Base-by-base conservation (phyloP, 1,140 invertebrate genomes). In the Scaptomyza montana region DNA sequence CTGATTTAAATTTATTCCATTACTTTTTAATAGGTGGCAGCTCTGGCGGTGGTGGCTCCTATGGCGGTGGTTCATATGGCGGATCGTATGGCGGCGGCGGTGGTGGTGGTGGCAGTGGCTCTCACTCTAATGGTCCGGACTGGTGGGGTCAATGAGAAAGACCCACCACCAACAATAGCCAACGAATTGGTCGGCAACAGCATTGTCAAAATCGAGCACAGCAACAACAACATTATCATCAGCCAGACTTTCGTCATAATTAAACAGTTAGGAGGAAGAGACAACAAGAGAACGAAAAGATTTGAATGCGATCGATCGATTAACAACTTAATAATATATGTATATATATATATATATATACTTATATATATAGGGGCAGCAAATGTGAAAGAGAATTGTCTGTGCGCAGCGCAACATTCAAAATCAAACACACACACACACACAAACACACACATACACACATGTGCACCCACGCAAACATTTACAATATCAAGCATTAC, bases 61-160 rank as follows among this genome's bases (percentile, higher is more conserved):
- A 49, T n/a, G 67, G 61, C 12, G 93, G 92, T 46, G 92, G 93
- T 21, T 93, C 92, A 50, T 93, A 93, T 90, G 92, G 93, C 65
- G 93, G 93, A 74, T 92, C 92, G 61, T 92, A 93, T 72, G 39
- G 39, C 33, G 54, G 54, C 56, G 69, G 66, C 30, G 59, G 59
- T 13, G 92, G 92, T 61, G 92, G 92, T 60, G 92, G 93, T 65
- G 82, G 84, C n/a, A 92, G 85, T 30, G 71, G 73, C 8, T 89
- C 89, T 7, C 80, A 90, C 46, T 77, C 81, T 55, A 85, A 77
- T 30, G 90, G 47, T 13, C 91, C 91, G 25, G 91, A 92, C 49
- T 92, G 91, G 91, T 92, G 91, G 91, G 64, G 49, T 63, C 89
- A 91, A 76, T 92, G 90, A 92, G 89, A 64, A 78, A 75, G 81